A percentile compares a stretch with the other conserved stretches of the same genome.
phyloP scores from a whole-genome alignment of 2,113 vertebrate genomes.

The Vulpes vulpes region DNA sequence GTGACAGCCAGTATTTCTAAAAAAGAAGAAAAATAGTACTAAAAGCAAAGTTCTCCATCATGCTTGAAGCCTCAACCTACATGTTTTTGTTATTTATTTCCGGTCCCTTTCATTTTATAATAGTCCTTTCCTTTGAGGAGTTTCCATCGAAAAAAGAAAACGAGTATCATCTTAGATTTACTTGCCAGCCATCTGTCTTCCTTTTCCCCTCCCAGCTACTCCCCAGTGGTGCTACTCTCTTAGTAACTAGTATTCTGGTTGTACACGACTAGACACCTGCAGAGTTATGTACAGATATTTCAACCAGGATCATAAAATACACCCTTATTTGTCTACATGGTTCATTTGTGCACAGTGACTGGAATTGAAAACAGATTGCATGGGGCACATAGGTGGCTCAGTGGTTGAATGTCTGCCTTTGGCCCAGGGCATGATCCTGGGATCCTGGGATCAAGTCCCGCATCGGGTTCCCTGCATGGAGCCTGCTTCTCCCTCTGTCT shows the following conservation, averaged over 20 bases:
- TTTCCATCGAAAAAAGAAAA: not conserved
- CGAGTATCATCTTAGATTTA: not conserved
- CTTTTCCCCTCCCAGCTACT: not conserved
- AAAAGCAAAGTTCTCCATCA: not conserved
- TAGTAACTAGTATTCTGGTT: not conserved
- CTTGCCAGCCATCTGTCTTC: not conserved
- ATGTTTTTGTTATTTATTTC: not conserved
- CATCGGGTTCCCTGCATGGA: too few relatives aligned
- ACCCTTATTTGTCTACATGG: not conserved
- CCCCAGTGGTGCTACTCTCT: not conserved
- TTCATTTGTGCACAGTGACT: not conserved
- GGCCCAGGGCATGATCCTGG: too few relatives aligned
- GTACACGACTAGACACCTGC: not conserved
- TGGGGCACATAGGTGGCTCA: not conserved
- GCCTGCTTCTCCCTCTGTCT: too few relatives aligned
- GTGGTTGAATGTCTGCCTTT: too few relatives aligned
- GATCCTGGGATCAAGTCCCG: too few relatives aligned
- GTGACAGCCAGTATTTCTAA: conserved; percentile 52
- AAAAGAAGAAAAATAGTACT: conserved; percentile 28
- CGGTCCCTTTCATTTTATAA: not conserved
- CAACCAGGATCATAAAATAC: not conserved
- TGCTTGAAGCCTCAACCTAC: not conserved
- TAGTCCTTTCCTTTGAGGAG: conserved; percentile 17
- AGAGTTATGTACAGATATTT: not conserved
- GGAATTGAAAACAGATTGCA: not conserved